Evolutionary conservation across 2,888 invertebrate species (phyloP), one percentile per base, ranked within the genome.

Genomic region (Acanthosepion esculentum): DNA sequence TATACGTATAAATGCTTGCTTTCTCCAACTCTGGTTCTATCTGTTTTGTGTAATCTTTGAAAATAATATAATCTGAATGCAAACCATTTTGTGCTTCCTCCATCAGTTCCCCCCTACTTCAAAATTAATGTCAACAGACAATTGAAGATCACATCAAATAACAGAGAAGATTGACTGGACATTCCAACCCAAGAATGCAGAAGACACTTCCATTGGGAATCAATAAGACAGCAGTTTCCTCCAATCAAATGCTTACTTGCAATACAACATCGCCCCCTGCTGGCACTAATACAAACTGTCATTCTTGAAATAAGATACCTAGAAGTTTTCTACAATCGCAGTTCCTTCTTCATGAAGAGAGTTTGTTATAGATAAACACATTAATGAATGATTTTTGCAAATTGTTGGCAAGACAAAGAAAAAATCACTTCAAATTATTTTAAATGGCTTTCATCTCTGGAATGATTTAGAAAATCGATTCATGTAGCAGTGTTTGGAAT

Each of bases 91-190:
- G 78, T 33, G 78, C 78, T 33, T n/a, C n/a, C n/a, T 15, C n/a
- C 5, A 78, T 78, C 78, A 33, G 15, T 78, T 78, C n/a, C 33
- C 33, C 18, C 78, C 10, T 78, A 5, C 33, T 78, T 78, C 78
- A 78, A 78, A 78, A 78, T 78, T 78, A 78, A n/a, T 78, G 78
- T n/a, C 78, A n/a, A 78, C 78, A n/a, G 78, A 78, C 78, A 78
- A 78, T 78, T 78, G 78, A 78, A 59, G 78, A 78, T 33, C 78
- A 78, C 78, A 33, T 78, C 78, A 78, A 78, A 78, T 78, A 78
- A n/a, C 15, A n/a, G 78, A 78, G 78, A 78, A 78, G 78, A 78
- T n/a, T n/a, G 78, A 78, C 78, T n/a, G 78, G 78, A 33, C 78
- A 78, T 78, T 78, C n/a, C 12, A 78, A n/a, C 33, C 78, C n/a